Evolutionary conservation across 2,888 invertebrate species (phyloP), one percentile per base, ranked within the genome.

Genomic region (Drosophila rubida): DNA sequence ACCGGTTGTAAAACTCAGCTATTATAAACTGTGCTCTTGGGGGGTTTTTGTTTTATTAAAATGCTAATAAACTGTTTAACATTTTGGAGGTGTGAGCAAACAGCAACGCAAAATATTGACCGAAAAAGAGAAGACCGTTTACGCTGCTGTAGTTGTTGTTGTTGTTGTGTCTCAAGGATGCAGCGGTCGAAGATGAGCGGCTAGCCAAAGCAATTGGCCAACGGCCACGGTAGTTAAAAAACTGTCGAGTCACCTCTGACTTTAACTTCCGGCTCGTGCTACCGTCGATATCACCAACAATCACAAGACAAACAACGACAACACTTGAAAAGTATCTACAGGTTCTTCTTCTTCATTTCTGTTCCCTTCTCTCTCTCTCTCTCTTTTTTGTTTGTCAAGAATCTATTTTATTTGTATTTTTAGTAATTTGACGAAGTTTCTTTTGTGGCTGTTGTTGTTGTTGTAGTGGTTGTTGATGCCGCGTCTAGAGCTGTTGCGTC

Each of bases 281-380:
- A 60, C 60, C 44, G 54, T 41, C 58, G 16, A 61, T 46, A 51
- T 22, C 30, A 54, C 23, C 35, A 57, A 49, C 25, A 6, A 7
- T 7, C 11, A 32, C n/a, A 32, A n/a, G 32, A n/a, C 11, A 11
- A 57, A 45, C 37, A 46, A 27, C 49, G 25, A 14, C 8, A 44
- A 46, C 19, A 37, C 11, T 49, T 46, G 9, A 45, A 37, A 35
- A 51, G 48, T 50, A 55, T 53, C 58, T 59, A 72, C 58, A 69
- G 75, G 64, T 75, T 66, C 69, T 61, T 44, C 13, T 59, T 16
- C 30, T n/a, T n/a, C n/a, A n/a, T n/a, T n/a, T n/a, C n/a, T n/a
- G n/a, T n/a, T n/a, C n/a, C n/a, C 64, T 77, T 76, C 61, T 61
- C 72, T 11, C n/a, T 32, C 32, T 32, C 65, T 67, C 62, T 61